Conservation (phyloP, 2,113 vertebrate genomes). For the Corvus hawaiiensis region DNA sequence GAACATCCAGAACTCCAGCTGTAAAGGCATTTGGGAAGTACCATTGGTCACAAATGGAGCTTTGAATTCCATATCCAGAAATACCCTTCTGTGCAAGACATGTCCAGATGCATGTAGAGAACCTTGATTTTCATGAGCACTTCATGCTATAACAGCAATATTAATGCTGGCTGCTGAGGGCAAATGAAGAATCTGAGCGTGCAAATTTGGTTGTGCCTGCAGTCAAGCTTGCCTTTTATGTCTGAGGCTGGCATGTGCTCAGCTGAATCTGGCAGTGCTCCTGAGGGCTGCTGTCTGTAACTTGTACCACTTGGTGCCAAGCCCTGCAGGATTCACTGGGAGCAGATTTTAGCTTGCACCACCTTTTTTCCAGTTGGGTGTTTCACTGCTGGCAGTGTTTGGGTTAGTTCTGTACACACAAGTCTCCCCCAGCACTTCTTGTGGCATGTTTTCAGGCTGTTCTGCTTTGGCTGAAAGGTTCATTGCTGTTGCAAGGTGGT, state of each 20-base stretch:
- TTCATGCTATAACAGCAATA: neutral
- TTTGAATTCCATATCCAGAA: neutral
- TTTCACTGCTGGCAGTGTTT: neutral
- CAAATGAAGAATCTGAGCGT: neutral
- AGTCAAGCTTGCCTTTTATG: neutral
- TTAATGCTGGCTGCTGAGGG: neutral
- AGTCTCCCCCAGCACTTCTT: neutral
- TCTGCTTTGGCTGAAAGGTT: neutral
- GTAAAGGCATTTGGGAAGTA: neutral
- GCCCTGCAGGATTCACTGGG: neutral
- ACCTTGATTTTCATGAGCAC: neutral
- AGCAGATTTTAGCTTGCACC: neutral
- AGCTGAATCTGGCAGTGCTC: neutral
- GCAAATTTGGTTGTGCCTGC: neutral
- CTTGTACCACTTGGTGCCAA: neutral
- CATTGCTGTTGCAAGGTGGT: neutral
- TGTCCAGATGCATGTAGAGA: neutral
- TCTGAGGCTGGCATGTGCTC: neutral
- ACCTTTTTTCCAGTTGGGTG: neutral
- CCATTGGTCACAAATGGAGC: neutral
- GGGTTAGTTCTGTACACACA: neutral
- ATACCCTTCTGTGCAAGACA: neutral
- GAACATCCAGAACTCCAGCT: neutral
- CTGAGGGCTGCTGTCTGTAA: neutral
- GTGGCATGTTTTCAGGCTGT: neutral